A percentile compares a stretch with the other conserved stretches of the same genome.
Conservation (phyloP, 2,113 vertebrate genomes). For the Caranx ignobilis region DNA sequence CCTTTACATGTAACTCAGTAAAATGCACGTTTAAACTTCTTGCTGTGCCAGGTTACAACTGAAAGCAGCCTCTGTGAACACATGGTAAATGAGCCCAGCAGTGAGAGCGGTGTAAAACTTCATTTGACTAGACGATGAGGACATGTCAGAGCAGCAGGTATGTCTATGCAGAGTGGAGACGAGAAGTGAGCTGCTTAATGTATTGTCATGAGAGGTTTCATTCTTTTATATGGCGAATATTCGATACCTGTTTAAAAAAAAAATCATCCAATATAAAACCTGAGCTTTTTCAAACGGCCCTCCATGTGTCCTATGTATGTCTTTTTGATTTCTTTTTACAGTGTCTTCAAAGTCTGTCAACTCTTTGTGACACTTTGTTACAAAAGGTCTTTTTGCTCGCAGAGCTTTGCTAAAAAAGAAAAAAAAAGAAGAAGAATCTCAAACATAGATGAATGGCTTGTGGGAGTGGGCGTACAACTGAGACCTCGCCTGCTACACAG, state of each 20-base stretch:
- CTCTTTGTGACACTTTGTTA: not conserved
- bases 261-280: not conserved
- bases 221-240: not conserved
- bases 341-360: not conserved
- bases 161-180: not conserved
- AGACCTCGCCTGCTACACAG: constrained; percentile 2
- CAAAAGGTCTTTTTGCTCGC: not conserved
- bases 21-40: not conserved
- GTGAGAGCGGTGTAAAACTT: not conserved
- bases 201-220: not conserved
- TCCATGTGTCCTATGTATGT: not conserved
- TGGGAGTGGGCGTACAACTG: constrained; percentile 34
- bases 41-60: not conserved
- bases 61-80: not conserved
- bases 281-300: not conserved
- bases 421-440: constrained; percentile 9
- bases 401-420: not conserved
- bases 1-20: not conserved
- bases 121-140: not conserved
- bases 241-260: not conserved
- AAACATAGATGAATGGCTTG: constrained; percentile 47
- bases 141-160: not conserved
- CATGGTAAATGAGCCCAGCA: not conserved
- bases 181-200: not conserved
- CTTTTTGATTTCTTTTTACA: not conserved